Base-by-base conservation (phyloP, 2,888 invertebrate genomes). In the Prenolepis imparis region DNA sequence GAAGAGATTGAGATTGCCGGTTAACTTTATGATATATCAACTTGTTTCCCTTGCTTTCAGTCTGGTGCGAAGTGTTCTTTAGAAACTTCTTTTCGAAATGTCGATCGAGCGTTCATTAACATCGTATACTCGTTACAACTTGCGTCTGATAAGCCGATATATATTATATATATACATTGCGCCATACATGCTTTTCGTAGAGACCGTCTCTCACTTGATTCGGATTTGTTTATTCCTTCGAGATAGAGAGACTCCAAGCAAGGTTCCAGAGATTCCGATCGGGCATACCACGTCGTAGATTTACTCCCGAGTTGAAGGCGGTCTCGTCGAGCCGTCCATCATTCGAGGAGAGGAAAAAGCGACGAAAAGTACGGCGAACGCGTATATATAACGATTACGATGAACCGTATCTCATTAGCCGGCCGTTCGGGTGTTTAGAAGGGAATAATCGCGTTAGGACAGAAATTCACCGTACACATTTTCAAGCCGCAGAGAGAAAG, bases 401-500 rank as follows among this genome's bases (percentile, higher is more conserved):
- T 15, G 15, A 36, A 39, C 5, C 75, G 8, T n/a, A 36, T 41
- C 68, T 72, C 78, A 28, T 66, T 82, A 85, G 52, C 55, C 64
- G 18, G 21, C 6, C 24, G 61, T 61, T 57, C 52, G 21, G 41
- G 32, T 44, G 72, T 74, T 68, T 68, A 61, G n/a, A 82, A 61
- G 70, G 52, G 55, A 32, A 75, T 61, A 82, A 77, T 52, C 15
- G 44, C 61, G 24, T 57, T 82, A 48, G 2, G 21, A 15, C 55
- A 74, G 32, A 66, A 39, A 28, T 74, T 74, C 39, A 11, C 3
- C 12, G 44, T 57, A 57, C 21, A 52, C 52, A 52, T 52, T 55
- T 64, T 61, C 78, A 78, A 91, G 91, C 91, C 93, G 90, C 90
- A 90, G 90, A 90, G 91, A 92, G 2, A 32, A 2, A 41, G 44